phyloP scores from a whole-genome alignment of 2,113 vertebrate species.

The Lepus europaeus region DNA sequence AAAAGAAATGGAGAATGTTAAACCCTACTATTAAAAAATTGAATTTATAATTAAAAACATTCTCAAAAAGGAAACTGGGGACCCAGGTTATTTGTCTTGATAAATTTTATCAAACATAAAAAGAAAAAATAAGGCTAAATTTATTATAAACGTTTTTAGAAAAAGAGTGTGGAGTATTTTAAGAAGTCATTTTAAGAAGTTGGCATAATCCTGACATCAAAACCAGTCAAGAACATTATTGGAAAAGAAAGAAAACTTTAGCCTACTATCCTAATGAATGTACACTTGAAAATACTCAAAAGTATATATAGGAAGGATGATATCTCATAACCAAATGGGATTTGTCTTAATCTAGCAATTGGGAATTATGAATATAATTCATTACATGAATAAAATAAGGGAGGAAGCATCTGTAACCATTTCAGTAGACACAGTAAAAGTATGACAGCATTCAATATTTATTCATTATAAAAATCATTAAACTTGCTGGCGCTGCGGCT shows the following conservation, averaged over 20 bases:
- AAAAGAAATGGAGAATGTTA: background rate
- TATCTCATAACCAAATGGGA: background rate
- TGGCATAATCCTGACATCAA: background rate
- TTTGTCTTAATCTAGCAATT: background rate
- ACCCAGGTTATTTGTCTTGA: background rate
- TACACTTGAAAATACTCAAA: background rate
- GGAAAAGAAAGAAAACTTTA: no score
- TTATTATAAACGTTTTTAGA: background rate
- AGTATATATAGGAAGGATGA: background rate
- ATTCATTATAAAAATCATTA: background rate
- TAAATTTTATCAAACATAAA: background rate
- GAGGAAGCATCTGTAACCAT: background rate
- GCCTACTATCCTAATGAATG: background rate
- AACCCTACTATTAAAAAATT: background rate
- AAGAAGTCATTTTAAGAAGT: background rate
- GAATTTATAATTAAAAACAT: background rate
- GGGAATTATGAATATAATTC: background rate
- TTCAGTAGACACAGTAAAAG: background rate
- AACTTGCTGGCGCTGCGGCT: no score
- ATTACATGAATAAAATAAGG: background rate
- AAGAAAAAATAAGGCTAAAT: background rate
- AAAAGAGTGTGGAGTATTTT: background rate
- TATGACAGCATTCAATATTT: background rate
- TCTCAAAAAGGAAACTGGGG: background rate
- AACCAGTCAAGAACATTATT: background rate